These are phyloP conservation scores for Xestia xanthographa DNA, from an alignment of 2,888 invertebrate species.

Conservation along the genomic window DNA sequence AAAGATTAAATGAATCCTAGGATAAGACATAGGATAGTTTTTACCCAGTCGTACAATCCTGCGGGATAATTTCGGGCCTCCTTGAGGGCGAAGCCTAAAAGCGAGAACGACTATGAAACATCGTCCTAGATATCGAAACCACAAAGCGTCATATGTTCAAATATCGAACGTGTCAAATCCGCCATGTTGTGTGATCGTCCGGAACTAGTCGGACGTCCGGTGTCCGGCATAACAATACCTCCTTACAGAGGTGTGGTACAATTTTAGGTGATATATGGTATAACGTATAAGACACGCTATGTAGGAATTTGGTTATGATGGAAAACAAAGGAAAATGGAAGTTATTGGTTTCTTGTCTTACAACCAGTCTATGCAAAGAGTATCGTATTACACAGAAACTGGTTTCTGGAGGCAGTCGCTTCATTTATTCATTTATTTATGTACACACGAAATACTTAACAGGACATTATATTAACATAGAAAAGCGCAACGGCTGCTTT, in stretches of 20 bases:
- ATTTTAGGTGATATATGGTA: neutral
- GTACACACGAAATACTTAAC: no score
- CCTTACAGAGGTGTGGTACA: slow-evolving; percentile 1
- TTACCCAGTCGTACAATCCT: neutral
- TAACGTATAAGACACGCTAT: neutral
- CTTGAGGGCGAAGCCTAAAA: neutral
- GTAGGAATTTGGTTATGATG: neutral
- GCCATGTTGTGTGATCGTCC: slow-evolving; percentile 18
- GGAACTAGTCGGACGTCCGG: neutral
- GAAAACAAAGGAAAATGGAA: neutral
- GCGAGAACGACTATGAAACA: neutral
- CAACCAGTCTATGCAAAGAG: neutral
- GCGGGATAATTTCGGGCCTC: neutral
- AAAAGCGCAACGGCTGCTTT: no score
- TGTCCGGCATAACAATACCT: slow-evolving; percentile 14
- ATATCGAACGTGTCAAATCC: slow-evolving; percentile 3
- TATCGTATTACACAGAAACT: neutral
- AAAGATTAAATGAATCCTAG: neutral
- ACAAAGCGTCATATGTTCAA: slow-evolving; percentile 1
- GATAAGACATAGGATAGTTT: neutral
- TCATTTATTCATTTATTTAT: no score
- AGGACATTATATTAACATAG: no score
- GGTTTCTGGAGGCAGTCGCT: neutral
- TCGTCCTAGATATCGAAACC: neutral
- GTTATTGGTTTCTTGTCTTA: neutral